Percentiles rank a stretch among this genome's conserved stretches.
Conservation (phyloP, 2,113 vertebrate genomes). For the Talpa occidentalis region DNA sequence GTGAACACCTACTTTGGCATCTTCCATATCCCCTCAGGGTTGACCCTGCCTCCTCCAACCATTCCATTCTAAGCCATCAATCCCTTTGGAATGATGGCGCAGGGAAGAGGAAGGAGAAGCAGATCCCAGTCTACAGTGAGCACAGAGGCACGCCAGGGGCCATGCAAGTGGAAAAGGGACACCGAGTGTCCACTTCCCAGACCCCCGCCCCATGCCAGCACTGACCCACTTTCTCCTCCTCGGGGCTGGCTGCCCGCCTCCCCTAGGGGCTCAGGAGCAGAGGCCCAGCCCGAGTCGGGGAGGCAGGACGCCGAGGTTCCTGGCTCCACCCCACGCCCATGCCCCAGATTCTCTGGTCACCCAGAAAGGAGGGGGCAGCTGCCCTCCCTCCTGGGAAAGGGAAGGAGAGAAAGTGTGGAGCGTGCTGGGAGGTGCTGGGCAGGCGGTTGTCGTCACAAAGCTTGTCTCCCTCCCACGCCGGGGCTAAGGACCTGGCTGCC, state of each 20-base stretch:
- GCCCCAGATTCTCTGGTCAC: constrained; percentile 81
- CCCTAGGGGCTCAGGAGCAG: constrained; percentile 6
- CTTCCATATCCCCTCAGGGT: neutral
- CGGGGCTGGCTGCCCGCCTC: neutral
- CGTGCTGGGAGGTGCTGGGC: constrained; percentile 53
- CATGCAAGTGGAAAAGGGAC: neutral
- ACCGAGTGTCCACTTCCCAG: neutral
- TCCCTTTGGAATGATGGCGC: neutral
- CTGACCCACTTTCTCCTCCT: constrained; percentile 68
- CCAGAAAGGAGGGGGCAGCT: constrained; percentile 63
- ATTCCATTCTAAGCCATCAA: constrained; percentile 9
- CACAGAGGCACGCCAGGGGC: neutral
- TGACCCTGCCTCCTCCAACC: constrained; percentile 11
- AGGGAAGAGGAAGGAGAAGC: neutral
- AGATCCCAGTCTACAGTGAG: neutral
- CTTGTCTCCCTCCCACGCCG: constrained; percentile 62
- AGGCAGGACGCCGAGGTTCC: constrained; percentile 66
- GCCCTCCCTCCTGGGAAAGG: constrained; percentile 59
- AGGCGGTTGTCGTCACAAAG: constrained; percentile 51
- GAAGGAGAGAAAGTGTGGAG: constrained; percentile 74
- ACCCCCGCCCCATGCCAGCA: neutral
- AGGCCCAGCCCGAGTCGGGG: constrained; percentile 58
- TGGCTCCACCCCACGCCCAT: constrained; percentile 67
- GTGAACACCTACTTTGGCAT: constrained; percentile 15
- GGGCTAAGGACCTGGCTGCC: neutral